Conservation (phyloP, 2,888 invertebrate genomes). For the Eilema griseolum region DNA sequence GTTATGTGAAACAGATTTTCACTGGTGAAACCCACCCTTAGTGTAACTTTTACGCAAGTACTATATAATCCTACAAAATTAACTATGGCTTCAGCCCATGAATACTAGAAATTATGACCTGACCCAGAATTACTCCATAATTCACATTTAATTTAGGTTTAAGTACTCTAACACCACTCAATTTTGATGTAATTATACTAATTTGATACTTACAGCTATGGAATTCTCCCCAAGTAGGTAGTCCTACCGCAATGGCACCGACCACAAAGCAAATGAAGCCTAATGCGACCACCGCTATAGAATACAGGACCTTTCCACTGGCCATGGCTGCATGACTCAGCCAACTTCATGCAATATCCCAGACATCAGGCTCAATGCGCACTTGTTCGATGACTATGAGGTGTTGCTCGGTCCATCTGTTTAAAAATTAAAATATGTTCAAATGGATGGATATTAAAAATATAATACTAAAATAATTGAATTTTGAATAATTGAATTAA, state of each 20-base stretch:
- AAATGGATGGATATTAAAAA: not conserved
- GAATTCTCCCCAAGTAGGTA: constrained; percentile 96
- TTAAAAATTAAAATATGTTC: constrained; percentile 22
- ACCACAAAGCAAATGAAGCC: constrained; percentile 93
- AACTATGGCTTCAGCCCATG: not conserved
- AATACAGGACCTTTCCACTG: constrained; percentile 89
- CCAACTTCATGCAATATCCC: constrained; percentile 66
- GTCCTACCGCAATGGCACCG: constrained; percentile 93
- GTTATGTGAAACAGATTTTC: too few relatives aligned
- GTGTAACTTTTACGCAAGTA: too few relatives aligned
- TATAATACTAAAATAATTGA: not conserved
- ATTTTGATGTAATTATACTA: not conserved
- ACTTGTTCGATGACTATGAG: constrained; percentile 45
- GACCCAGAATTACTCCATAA: not conserved
- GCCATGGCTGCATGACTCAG: constrained; percentile 88
- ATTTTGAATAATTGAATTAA: too few relatives aligned
- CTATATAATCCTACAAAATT: too few relatives aligned
- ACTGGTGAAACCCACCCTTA: too few relatives aligned
- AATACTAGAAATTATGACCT: not conserved
- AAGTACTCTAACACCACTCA: not conserved
- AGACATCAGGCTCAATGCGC: constrained; percentile 70
- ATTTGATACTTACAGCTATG: constrained; percentile 88
- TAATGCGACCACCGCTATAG: constrained; percentile 89
- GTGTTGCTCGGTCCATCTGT: constrained; percentile 63
- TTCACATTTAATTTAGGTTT: not conserved